Evolutionary conservation across 2,888 invertebrate species (phyloP), one percentile per base, ranked within the genome.

Genomic region (Cataglyphis altisquamis): DNA sequence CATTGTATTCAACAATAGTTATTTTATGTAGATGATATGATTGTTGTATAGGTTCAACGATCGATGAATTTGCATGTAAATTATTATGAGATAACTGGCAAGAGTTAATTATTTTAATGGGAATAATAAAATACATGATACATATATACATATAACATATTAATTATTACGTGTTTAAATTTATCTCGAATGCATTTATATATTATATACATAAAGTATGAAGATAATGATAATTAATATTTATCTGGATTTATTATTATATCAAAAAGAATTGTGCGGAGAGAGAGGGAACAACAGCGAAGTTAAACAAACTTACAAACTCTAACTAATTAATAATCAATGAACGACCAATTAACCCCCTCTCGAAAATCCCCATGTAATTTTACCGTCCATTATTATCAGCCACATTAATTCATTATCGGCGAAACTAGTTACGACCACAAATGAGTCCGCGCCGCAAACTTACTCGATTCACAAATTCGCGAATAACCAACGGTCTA

Each of bases 321-420:
- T 72, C 52, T 12, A 29, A 52, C 78, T 72, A 72, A 80, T 80
- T 80, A 80, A 72, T 72, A 72, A 80, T 80, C 60, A 62, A 80
- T 80, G 60, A 36, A 72, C 45, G 72, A 80, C 45, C 60, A 84
- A 89, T 90, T 88, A 89, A 87, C 84, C 73, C 72, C 74, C 74
- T 48, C 63, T 78, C 67, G 57, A 62, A 67, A 72, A 60, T 70
- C 29, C 60, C 45, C 45, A 57, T 41, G 32, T 80, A 80, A 80
- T 80, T 80, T 60, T 60, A 60, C 48, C 60, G 60, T 68, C 55
- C 57, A 70, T 70, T 70, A 70, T 80, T 80, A 80, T 70, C 45
- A 70, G 77, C 32, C 72, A 57, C 72, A 70, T 70, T 70, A 70
- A 80, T 80, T 78, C 78, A 78, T 78, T 70, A 70, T 70, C 57